Evolutionary conservation across 2,797 vertebrate genomes (phyloP), one percentile per base, ranked within the genome.

Genomic region (Sebastes diaconus): DNA sequence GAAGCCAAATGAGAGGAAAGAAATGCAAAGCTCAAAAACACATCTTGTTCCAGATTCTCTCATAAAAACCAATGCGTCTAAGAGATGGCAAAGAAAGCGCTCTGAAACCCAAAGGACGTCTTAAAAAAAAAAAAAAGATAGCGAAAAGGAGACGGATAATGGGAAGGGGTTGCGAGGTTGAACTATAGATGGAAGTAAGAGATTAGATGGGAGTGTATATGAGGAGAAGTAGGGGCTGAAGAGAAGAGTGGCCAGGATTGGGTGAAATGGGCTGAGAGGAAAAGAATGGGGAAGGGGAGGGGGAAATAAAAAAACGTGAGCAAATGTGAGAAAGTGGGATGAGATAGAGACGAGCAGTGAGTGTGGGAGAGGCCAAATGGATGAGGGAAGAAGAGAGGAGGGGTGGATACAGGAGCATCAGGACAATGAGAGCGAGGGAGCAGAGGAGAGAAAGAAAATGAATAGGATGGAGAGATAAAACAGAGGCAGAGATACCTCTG

Each of bases 11-110:
- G 34, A 86, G 80, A 76, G 75, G 52, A 70, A 84, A 78, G 24
- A 88, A 87, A 92, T 67, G 55, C 77, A 87, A 75, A 85, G 84
- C 81, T 89, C 54, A 34, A 73, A 91, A 88, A 84, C 68, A 80
- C 52, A 84, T 77, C 65, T 75, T 87, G 83, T 85, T 89, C 80
- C 79, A 91, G 63, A 90, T 88, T 80, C 46, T 52, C 82, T 79
- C 68, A 57, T 8, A 59, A 77, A 11, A 66, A 42, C 75, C 67
- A 74, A 59, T 29, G 58, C 36, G 8, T 80, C 65, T 84, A 88
- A 91, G 77, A 64, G 46, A 86, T 79, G 64, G 81, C 73, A 76
- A 60, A 55, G 29, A 78, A 42, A 79, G 70, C 16, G 22, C 50
- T 75, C 36, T 50, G 61, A 86, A 80, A 79, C 55, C 55, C 39